A percentile compares a stretch with the other conserved stretches of the same genome.
Evolutionary conservation across 2,888 invertebrate genomes (phyloP).

Genomic region (Coremacera marginata): DNA sequence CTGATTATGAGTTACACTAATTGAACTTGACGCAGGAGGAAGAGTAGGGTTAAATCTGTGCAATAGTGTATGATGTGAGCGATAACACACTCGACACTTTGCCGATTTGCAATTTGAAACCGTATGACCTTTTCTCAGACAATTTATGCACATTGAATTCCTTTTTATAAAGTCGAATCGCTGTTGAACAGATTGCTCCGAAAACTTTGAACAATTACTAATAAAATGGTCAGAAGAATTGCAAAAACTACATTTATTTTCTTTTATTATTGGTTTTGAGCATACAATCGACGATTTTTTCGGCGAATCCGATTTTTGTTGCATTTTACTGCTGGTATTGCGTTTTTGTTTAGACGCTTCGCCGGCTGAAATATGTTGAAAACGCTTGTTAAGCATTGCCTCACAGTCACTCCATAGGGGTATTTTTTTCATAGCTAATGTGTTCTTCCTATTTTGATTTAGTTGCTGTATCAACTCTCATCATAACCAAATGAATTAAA

Average conservation of each 20-base stretch:
- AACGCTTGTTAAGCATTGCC: conserved; percentile 26
- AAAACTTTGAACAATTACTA: background rate
- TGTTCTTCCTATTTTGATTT: conserved; percentile 39
- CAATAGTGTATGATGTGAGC: conserved; percentile 2
- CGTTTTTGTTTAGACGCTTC: conserved; percentile 26
- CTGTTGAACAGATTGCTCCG: background rate
- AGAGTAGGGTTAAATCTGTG: background rate
- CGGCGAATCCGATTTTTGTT: background rate
- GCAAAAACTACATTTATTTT: too few relatives aligned
- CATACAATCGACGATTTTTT: conserved; percentile 7
- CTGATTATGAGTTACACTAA: background rate
- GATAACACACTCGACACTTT: conserved; percentile 3
- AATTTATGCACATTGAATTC: background rate
- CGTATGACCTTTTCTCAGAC: conserved; percentile 1
- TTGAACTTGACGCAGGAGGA: background rate
- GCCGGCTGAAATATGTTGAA: conserved; percentile 38
- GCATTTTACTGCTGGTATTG: background rate
- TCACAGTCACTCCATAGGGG: conserved; percentile 39
- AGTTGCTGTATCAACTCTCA: conserved; percentile 41
- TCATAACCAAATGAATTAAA: conserved; percentile 44
- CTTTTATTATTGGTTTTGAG: background rate
- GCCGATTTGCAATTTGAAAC: background rate
- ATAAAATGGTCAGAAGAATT: conserved; percentile 18
- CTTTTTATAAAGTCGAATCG: conserved; percentile 25
- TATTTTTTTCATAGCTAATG: conserved; percentile 30